Conservation (phyloP, 2,888 invertebrate genomes). For the Lysandra bellargus region DNA sequence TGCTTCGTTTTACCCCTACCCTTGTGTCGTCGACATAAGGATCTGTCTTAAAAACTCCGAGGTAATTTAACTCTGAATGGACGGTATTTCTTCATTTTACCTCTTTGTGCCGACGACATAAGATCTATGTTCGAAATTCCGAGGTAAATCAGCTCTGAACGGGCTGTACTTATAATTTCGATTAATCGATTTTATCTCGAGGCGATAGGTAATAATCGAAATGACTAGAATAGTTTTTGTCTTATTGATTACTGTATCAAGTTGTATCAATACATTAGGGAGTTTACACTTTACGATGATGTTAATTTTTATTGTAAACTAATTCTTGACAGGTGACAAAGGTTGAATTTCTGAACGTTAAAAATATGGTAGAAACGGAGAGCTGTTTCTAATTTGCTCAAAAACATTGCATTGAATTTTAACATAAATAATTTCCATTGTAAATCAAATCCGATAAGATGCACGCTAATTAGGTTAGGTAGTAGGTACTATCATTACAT, state of each 20-base stretch:
- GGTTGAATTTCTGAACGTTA: too few species aligned
- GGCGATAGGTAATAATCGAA: slow-evolving; percentile 26
- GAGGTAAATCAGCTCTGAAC: neutral
- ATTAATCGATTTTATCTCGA: slow-evolving; percentile 27
- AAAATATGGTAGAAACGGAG: too few species aligned
- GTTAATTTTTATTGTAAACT: neutral
- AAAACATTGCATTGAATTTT: too few species aligned
- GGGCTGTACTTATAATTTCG: neutral
- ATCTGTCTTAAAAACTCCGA: neutral
- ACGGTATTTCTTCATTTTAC: neutral
- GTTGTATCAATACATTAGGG: too few species aligned
- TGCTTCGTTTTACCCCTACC: neutral
- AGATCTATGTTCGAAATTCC: neutral
- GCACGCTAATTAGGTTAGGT: neutral
- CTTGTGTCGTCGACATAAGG: neutral
- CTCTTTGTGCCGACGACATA: neutral
- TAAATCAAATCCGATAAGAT: neutral
- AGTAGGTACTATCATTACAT: neutral
- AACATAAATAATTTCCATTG: neutral
- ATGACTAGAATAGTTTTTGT: slow-evolving; percentile 29
- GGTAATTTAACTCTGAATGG: neutral
- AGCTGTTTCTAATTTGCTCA: too few species aligned
- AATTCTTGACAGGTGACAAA: neutral
- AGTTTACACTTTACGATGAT: neutral
- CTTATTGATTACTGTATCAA: neutral